Evolutionary conservation across 1,140 invertebrate species (phyloP), one percentile per base, ranked within the genome.

Genomic region (Chironomus tepperi): DNA sequence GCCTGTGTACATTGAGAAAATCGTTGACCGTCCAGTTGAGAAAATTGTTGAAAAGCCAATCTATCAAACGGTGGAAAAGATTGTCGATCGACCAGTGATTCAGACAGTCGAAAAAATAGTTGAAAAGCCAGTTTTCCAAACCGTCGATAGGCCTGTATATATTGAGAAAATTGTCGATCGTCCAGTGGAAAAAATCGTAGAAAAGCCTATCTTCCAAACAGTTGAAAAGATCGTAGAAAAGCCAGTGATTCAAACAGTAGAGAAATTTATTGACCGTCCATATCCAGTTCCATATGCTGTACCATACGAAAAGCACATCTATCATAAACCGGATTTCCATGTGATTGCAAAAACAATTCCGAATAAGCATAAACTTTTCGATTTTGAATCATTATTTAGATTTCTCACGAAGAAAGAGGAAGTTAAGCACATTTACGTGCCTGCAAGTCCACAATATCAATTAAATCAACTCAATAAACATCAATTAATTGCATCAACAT

Each of bases 121-220:
- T 8, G 83, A 86, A 73, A 83, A 81, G 65, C 86, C 83, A 1
- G 81, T 88, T 0, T 83, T 88, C 75, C 80, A 85, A 43, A 80
- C 83, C 10, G 80, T 85, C 42, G 80, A 83, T 65, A 79, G 86
- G 10, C 84, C 85, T 43, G 79, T 86, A 73, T 82, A 85, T 10
- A 79, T 86, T 0, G 84, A 86, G 74, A 85, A 79, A 75, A 79
- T 80, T 18, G 80, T 86, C 0, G 84, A 85, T 43, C 82, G 84
- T 47, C 82, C 83, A 0, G 79, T 75, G 18, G 42, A 74, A 74
- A 74, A 74, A 57, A 74, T 74, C 18, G 73, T 74, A 3, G 73
- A 74, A 43, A 16, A 21, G 15, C 12, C 19, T 1, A 18, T 57
- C 15, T 3, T 47, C 3, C 16, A 16, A 19, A 15, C 65, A 10